phyloP scores from a whole-genome alignment of 2,797 vertebrate genomes.

The Garrulus glandarius region DNA sequence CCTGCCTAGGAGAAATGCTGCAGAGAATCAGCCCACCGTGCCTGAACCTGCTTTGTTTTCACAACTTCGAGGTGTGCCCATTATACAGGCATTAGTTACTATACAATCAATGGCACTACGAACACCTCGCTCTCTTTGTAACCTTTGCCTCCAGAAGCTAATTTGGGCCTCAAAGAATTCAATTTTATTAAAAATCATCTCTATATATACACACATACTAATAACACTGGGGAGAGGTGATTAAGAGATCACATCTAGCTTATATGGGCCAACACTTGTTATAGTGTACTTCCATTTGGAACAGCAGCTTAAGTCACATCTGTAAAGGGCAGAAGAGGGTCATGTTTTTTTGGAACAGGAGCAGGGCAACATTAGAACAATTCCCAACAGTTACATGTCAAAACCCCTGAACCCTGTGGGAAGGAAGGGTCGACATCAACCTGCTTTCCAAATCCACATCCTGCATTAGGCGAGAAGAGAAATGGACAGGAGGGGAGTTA shows the following conservation, averaged over 20 bases:
- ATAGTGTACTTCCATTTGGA: background rate
- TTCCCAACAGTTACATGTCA: background rate
- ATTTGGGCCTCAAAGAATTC: background rate
- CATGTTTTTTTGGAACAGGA: background rate
- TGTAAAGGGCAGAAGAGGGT: background rate
- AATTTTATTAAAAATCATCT: background rate
- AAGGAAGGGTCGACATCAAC: background rate
- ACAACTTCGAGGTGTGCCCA: background rate
- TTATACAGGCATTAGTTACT: background rate
- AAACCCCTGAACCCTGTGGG: background rate
- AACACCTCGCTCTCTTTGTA: background rate
- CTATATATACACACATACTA: slow-evolving; percentile 31
- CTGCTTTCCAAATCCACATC: background rate
- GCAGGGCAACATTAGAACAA: background rate
- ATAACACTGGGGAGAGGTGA: background rate
- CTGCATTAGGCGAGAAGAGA: background rate
- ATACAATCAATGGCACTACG: background rate
- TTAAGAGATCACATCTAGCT: background rate
- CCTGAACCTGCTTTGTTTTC: slow-evolving; percentile 14
- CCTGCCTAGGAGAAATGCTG: background rate
- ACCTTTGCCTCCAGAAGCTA: slow-evolving; percentile 15
- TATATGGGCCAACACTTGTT: slow-evolving; percentile 7
- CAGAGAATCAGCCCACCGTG: background rate
- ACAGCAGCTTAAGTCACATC: background rate
- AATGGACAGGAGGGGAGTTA: background rate